Evolutionary conservation across 1,140 invertebrate genomes (phyloP), one percentile per base, ranked within the genome.

Genomic region (Sarcophaga bullata): DNA sequence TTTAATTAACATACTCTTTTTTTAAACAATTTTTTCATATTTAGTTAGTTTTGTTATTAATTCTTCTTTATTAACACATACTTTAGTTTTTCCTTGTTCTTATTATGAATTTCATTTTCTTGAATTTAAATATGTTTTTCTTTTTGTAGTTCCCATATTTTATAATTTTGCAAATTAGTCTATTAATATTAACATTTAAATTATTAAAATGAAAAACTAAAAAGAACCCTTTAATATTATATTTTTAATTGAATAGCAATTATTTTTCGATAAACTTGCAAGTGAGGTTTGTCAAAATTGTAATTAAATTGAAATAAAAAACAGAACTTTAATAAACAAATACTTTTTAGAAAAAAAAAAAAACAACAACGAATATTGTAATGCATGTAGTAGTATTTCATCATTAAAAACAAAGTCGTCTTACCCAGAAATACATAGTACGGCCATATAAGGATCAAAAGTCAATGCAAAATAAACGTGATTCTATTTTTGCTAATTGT

Each of bases 401-500:
- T 68, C 10, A 19, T 68, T 68, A 25, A 68, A 68, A 37, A 37
- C 4, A 37, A 68, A 10, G 50, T 52, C 13, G 62, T 68, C 62
- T 17, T 68, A 68, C 62, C 62, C n/a, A 68, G 19, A 68, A 58
- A 15, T 58, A 15, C n/a, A 58, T 15, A 58, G 11, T 15, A 58
- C 52, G 11, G 19, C 62, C 62, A 68, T 68, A 19, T 68, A 68
- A 68, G 62, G 62, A 78, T 78, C 75, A 78, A 78, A 78, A 50
- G 75, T 78, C 75, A 78, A 68, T 17, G 8, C 62, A 1, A 19
- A 68, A 68, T 19, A 25, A 68, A 68, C 75, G 75, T 78, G 75
- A 78, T 78, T 52, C 50, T 78, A 78, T 78, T 72, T 72, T 78
- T n/a, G 19, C 62, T 68, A 68, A 68, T 68, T 68, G 62, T 68